Evolutionary conservation across 2,888 invertebrate species (phyloP), one percentile per base, ranked within the genome.

Genomic region (Tribolium freemani): DNA sequence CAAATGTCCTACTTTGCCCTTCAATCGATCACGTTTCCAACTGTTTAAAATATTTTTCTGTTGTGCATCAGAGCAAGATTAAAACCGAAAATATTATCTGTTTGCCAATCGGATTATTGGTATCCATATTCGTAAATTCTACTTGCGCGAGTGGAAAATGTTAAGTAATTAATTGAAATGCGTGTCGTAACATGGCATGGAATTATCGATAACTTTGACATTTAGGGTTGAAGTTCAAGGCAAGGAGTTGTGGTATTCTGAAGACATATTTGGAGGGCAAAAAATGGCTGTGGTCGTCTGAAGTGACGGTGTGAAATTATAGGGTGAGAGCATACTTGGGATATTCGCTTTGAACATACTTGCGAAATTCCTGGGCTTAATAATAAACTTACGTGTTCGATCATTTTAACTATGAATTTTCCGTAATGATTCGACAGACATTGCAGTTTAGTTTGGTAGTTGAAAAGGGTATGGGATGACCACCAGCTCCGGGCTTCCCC

Each of bases 401-500:
- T 91, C 86, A 92, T 91, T 38, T 90, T 89, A n/a, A 94, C 93
- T 0, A 93, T 93, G 84, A 93, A 97, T 86, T 95, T 95, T 70
- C 93, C 93, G 83, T 97, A 97, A 84, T 97, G 97, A 78, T 95
- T 90, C 75, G 96, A 94, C 80, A 98, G 94, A 84, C 98, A 98
- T 82, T 93, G 90, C 0, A 96, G 93, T 83, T 92, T 93, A 76
- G 93, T 90, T 72, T 95, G 88, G 85, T 96, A 98, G 53, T 92
- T 91, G 75, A 91, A 89, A 79, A 95, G 93, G 4, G 96, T 96
- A 75, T 89, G 88, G 54, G 93, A 89, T 74, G 93, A 92, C 96
- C 97, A 97, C 97, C 97, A 97, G 82, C 96, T 95, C 5, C 93
- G 90, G 68, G 96, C 87, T 85, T 96, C 96, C 5, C 97, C 96